Conservation (phyloP, 1,140 invertebrate species). For the Drosophila prosaltans region DNA sequence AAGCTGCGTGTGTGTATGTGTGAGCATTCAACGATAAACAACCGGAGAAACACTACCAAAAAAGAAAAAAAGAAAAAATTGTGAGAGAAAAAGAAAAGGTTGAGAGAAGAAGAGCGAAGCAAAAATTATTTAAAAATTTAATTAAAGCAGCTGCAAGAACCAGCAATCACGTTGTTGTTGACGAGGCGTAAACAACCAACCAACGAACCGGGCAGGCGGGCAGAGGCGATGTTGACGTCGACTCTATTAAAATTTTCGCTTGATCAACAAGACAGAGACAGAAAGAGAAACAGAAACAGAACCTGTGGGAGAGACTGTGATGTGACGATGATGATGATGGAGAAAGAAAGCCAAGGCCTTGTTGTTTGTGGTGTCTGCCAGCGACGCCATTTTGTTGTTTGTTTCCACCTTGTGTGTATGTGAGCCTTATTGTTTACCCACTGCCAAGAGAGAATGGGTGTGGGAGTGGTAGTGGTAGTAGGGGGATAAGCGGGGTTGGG, state of each 20-base stretch:
- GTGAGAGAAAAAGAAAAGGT: neutral
- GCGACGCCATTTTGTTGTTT: constrained; percentile 68
- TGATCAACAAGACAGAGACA: constrained; percentile 69
- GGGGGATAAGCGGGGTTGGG: neutral
- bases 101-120: neutral
- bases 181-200: constrained; percentile 70
- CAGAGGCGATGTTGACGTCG: constrained; percentile 65
- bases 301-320: constrained; percentile 11
- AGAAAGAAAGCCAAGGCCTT: constrained; percentile 22
- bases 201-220: neutral
- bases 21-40: constrained; percentile 57
- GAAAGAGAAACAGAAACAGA: neutral
- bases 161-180: constrained; percentile 64
- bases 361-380: constrained; percentile 42
- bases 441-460: constrained; percentile 15
- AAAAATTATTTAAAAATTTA: constrained; percentile 78
- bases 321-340: constrained; percentile 14
- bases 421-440: constrained; percentile 45
- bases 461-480: too few species aligned
- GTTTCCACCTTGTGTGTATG: constrained; percentile 46
- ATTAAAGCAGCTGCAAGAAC: constrained; percentile 67
- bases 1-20: neutral
- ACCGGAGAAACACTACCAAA: constrained; percentile 43
- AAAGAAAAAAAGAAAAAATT: neutral
- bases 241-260: constrained; percentile 75